phyloP scores from a whole-genome alignment of 2,113 vertebrate species.

The Hoplias malabaricus region DNA sequence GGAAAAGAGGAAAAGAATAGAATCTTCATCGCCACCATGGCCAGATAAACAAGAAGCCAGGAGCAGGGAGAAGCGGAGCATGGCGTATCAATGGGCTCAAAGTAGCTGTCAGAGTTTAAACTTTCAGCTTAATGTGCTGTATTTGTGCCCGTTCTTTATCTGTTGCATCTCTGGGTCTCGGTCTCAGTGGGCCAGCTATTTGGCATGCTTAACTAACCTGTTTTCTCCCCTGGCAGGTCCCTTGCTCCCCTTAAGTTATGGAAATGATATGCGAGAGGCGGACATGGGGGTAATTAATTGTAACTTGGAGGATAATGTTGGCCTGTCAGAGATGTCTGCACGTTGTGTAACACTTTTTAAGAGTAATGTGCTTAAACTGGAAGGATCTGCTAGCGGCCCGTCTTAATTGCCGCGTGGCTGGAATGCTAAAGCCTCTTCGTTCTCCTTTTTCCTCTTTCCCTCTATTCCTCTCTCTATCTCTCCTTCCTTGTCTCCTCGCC shows the following conservation, averaged over 20 bases:
- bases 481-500: background rate
- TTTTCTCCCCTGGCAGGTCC: conserved; percentile 78
- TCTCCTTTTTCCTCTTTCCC: conserved; percentile 65
- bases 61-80: conserved; percentile 63
- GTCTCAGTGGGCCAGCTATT: conserved; percentile 53
- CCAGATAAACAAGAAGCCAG: conserved; percentile 40
- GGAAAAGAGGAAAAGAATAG: conserved; percentile 68
- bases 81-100: conserved; percentile 11
- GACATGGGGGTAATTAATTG: conserved; percentile 99
- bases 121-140: conserved; percentile 32
- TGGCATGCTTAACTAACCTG: conserved; percentile 89
- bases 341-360: conserved; percentile 91
- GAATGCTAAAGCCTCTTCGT: conserved; percentile 79
- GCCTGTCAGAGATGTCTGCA: conserved; percentile 93
- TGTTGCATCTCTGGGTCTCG: conserved; percentile 19
- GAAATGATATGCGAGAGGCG: conserved; percentile 94
- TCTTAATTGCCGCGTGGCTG: conserved; percentile 85
- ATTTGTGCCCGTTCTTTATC: conserved; percentile 47
- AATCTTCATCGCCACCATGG: conserved; percentile 56
- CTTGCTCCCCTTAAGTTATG: conserved; percentile 92
- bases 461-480: background rate
- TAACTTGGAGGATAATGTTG: conserved; percentile 99
- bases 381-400: conserved; percentile 86
- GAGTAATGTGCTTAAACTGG: conserved; percentile 89
- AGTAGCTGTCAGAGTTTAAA: conserved; percentile 37